These are phyloP conservation scores for Stigmatopora nigra DNA, from an alignment of 2,113 vertebrate genomes.

Conservation along the genomic window DNA sequence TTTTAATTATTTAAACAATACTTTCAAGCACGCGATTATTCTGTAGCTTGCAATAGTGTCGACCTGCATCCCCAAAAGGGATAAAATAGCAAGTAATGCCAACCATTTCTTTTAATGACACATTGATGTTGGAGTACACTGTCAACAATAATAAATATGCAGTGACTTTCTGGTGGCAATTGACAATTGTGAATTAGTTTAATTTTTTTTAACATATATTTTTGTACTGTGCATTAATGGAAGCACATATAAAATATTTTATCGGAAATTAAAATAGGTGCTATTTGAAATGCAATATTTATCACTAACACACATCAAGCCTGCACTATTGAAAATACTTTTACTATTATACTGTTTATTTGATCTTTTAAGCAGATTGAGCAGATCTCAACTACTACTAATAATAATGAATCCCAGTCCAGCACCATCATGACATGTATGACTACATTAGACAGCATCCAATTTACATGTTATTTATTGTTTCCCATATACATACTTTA, in stretches of 20 bases:
- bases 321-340: background rate
- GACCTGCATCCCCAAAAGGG: background rate
- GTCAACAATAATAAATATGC: background rate
- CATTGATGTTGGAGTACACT: background rate
- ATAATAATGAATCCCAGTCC: too few relatives aligned
- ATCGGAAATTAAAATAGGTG: background rate
- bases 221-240: background rate
- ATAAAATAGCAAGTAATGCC: background rate
- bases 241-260: background rate
- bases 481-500: background rate
- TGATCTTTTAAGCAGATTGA: too few relatives aligned
- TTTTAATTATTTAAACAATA: background rate
- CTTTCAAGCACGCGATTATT: background rate
- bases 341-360: background rate
- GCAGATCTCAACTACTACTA: too few relatives aligned
- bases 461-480: background rate
- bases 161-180: background rate
- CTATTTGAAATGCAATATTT: too few relatives aligned
- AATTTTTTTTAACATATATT: background rate
- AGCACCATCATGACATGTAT: background rate
- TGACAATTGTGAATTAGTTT: background rate
- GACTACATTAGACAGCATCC: background rate
- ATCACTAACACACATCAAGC: background rate
- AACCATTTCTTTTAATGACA: background rate
- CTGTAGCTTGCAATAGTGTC: background rate